A percentile compares a stretch with the other conserved stretches of the same genome.
phyloP scores from a whole-genome alignment of 2,113 vertebrate genomes.

The Dolichotis patagonum region DNA sequence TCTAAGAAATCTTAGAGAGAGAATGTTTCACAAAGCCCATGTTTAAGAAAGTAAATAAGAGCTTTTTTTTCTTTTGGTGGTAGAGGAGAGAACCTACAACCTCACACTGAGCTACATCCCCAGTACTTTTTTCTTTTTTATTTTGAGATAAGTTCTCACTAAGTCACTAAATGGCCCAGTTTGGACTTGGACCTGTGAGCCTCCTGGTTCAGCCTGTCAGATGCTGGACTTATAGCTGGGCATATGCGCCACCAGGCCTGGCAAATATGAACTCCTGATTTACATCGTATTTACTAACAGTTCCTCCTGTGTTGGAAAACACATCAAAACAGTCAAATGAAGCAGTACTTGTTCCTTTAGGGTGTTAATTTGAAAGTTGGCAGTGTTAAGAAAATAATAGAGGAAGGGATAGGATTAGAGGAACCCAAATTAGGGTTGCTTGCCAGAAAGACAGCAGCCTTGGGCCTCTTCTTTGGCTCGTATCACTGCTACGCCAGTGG shows the following conservation, averaged over 20 bases:
- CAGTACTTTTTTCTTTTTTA: not conserved
- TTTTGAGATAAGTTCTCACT: not conserved
- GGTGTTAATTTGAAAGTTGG: not conserved
- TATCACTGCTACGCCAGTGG: not conserved
- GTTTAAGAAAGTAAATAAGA: not conserved
- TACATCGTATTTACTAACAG: not conserved
- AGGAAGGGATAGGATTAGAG: no score
- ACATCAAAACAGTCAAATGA: not conserved
- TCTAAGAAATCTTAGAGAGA: not conserved
- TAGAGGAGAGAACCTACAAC: not conserved
- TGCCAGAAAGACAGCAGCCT: not conserved
- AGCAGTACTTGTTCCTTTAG: slow-evolving; percentile 10
- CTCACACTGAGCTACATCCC: not conserved
- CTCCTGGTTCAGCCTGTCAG: not conserved
- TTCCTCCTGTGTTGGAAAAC: not conserved
- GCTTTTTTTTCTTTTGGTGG: not conserved
- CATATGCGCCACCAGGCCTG: not conserved
- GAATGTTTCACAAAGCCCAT: not conserved
- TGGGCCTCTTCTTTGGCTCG: not conserved
- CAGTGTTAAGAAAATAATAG: not conserved
- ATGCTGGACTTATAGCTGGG: not conserved
- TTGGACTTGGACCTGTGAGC: not conserved
- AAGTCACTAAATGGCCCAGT: not conserved
- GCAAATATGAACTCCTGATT: not conserved
- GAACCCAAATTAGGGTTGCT: not conserved